A percentile compares a stretch with the other conserved stretches of the same genome.
phyloP scores from a whole-genome alignment of 2,797 vertebrate genomes.

The Buceros bicornis region DNA sequence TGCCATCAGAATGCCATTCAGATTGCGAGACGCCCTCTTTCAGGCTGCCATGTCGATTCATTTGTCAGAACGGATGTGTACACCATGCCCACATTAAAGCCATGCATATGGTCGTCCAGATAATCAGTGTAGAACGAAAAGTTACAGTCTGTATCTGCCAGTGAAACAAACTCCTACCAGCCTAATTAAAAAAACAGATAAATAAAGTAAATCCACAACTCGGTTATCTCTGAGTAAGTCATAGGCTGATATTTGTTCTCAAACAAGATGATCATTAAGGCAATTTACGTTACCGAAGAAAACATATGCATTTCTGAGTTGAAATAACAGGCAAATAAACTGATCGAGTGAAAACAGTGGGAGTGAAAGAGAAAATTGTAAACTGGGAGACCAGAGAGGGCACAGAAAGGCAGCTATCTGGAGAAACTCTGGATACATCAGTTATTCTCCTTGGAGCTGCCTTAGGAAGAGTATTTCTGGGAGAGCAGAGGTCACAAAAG shows the following conservation, averaged over 20 bases:
- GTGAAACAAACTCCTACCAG: conserved; percentile 19
- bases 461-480: neutral
- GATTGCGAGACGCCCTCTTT: neutral
- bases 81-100: neutral
- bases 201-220: neutral
- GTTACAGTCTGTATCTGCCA: neutral
- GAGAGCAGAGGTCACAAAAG: neutral
- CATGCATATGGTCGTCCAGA: neutral
- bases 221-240: conserved; percentile 6
- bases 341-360: neutral
- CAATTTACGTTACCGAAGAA: conserved; percentile 36
- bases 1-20: neutral
- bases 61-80: neutral
- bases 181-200: neutral
- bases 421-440: neutral
- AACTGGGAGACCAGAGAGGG: neutral
- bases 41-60: neutral
- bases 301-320: conserved; percentile 17
- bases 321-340: conserved; percentile 41
- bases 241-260: conserved; percentile 58
- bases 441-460: neutral
- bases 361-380: neutral
- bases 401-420: neutral
- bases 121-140: neutral
- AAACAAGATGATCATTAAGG: conserved; percentile 64